phyloP scores from a whole-genome alignment of 2,797 vertebrate genomes.

The Steatocranus sp. region DNA sequence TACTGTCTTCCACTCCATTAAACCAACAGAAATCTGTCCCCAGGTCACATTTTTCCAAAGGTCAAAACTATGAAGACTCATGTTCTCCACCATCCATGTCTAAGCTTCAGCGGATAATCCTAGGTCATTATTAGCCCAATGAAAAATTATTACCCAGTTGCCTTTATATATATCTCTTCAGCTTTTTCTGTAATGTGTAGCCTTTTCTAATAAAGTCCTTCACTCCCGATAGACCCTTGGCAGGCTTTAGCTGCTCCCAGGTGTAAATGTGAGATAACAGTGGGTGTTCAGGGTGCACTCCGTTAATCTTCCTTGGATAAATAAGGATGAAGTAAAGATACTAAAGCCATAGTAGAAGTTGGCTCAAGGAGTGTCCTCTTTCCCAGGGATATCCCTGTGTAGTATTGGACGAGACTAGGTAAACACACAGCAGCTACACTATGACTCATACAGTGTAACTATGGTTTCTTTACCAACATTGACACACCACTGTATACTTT shows the following conservation, averaged over 20 bases:
- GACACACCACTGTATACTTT: conserved; percentile 27
- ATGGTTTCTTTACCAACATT: conserved; percentile 35
- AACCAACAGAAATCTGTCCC: not conserved
- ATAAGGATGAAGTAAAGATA: conserved; percentile 28
- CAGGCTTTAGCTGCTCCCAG: not conserved
- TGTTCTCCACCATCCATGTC: not conserved
- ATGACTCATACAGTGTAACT: conserved; percentile 35
- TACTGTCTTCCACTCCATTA: not conserved
- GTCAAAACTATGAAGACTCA: not conserved
- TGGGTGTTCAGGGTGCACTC: conserved; percentile 36
- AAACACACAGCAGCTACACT: conserved; percentile 42
- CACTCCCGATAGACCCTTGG: not conserved
- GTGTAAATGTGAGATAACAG: not conserved
- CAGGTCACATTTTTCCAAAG: not conserved
- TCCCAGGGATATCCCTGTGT: conserved; percentile 53
- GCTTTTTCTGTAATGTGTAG: not conserved
- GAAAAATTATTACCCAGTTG: not conserved
- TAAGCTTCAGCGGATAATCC: not conserved
- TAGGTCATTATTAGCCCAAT: not conserved
- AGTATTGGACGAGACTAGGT: conserved; percentile 24
- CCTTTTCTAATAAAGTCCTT: not conserved
- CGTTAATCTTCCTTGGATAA: conserved; percentile 23
- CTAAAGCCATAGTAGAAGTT: conserved; percentile 48
- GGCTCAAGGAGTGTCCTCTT: conserved; percentile 59
- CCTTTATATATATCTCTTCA: not conserved